These are phyloP conservation scores for Apotomis betuletana DNA, from an alignment of 2,888 invertebrate species.

Conservation along the genomic window DNA sequence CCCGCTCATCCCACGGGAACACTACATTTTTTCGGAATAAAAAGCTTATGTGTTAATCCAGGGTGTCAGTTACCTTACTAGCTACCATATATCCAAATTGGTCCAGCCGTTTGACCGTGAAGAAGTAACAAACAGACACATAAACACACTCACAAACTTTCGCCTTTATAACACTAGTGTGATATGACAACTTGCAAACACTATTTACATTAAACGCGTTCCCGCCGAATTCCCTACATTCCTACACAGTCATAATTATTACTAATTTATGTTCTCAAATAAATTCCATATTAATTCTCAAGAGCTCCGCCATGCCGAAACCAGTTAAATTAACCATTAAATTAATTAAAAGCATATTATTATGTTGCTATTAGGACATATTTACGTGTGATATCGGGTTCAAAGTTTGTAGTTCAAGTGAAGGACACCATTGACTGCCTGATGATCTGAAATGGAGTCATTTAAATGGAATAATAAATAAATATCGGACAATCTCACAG, in stretches of 20 bases:
- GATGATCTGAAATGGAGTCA: background rate
- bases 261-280: constrained; percentile 35
- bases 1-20: no score
- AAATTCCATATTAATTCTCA: constrained; percentile 25
- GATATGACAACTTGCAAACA: no score
- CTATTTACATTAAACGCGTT: constrained; percentile 10
- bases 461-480: background rate
- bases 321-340: constrained; percentile 42
- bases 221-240: constrained; percentile 15
- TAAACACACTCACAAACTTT: no score
- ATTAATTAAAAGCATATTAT: constrained; percentile 44
- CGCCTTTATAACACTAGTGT: no score
- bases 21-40: no score
- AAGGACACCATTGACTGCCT: constrained; percentile 7
- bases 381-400: constrained; percentile 5
- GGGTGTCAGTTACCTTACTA: no score
- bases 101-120: no score
- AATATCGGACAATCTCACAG: no score
- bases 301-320: constrained; percentile 30
- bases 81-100: no score
- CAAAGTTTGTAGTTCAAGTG: constrained; percentile 16
- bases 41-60: no score
- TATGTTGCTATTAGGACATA: constrained; percentile 19
- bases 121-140: no score
- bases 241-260: constrained; percentile 24